phyloP scores from a whole-genome alignment of 2,888 invertebrate species.

The Ochropacha duplaris region DNA sequence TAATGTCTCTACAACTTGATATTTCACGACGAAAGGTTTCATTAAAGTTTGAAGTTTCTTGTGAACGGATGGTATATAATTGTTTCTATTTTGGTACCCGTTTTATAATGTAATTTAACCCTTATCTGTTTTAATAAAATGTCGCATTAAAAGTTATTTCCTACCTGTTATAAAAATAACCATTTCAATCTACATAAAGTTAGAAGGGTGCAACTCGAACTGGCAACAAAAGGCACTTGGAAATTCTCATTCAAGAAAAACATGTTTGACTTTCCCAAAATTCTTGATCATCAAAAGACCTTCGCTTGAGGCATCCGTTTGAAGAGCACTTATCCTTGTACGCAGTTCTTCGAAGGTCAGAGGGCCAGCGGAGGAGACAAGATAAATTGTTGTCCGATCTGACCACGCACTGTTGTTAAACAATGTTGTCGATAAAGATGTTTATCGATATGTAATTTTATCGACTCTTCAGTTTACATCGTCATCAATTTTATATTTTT shows the following conservation, averaged over 20 bases:
- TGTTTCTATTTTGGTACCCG: not conserved
- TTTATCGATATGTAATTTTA: not conserved
- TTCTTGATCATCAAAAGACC: not conserved
- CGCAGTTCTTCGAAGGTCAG: not conserved
- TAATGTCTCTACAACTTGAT: not conserved
- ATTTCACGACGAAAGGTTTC: not conserved
- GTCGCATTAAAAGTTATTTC: not conserved
- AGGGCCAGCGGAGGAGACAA: not conserved
- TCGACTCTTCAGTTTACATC: not conserved
- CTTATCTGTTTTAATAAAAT: not conserved
- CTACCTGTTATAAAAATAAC: not conserved
- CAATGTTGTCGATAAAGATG: not conserved
- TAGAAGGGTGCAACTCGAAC: slow-evolving; percentile 4
- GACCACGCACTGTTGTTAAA: not conserved
- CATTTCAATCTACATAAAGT: not conserved
- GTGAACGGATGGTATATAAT: not conserved
- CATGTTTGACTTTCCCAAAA: not conserved
- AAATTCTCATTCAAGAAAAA: not conserved
- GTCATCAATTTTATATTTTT: too few relatives aligned
- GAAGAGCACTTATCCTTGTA: not conserved
- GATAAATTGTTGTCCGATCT: not conserved
- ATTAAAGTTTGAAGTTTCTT: not conserved
- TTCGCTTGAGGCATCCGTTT: not conserved
- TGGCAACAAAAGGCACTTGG: not conserved
- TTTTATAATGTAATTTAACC: not conserved